These are phyloP conservation scores for Tenrec ecaudatus DNA, from an alignment of 2,113 vertebrate genomes.

Conservation along the genomic window DNA sequence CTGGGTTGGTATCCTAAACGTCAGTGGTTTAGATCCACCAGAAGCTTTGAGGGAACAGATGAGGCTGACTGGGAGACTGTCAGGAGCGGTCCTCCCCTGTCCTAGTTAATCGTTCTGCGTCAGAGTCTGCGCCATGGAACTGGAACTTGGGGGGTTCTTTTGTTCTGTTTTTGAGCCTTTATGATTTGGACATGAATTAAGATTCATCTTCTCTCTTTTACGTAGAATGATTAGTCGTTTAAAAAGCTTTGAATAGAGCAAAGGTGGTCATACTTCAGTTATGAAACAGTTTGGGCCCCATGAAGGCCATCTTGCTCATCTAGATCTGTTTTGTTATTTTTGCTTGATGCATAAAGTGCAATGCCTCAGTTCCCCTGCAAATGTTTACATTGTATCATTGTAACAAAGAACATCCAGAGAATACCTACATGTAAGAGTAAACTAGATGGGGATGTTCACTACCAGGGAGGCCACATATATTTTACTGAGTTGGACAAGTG, in stretches of 20 bases:
- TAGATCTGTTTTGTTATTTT: neutral
- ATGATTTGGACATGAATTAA: conserved; percentile 29
- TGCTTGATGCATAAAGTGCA: conserved; percentile 10
- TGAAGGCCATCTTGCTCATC: neutral
- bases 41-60: no score
- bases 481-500: neutral
- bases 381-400: neutral
- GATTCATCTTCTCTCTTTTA: neutral
- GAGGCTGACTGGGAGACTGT: no score
- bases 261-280: neutral
- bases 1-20: no score
- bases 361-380: neutral
- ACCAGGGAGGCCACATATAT: neutral
- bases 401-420: neutral
- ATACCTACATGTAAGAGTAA: neutral
- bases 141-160: no score
- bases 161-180: neutral
- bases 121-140: no score
- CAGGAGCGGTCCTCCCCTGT: no score
- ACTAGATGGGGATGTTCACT: neutral
- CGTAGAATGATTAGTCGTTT: neutral
- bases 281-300: neutral
- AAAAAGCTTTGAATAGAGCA: neutral
- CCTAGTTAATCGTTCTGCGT: no score
- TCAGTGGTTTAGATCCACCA: no score